Percentiles rank a stretch among this genome's conserved stretches.
These are phyloP conservation scores for Standfussiana lucernea DNA, from an alignment of 2,888 invertebrate genomes.

Conservation along the genomic window DNA sequence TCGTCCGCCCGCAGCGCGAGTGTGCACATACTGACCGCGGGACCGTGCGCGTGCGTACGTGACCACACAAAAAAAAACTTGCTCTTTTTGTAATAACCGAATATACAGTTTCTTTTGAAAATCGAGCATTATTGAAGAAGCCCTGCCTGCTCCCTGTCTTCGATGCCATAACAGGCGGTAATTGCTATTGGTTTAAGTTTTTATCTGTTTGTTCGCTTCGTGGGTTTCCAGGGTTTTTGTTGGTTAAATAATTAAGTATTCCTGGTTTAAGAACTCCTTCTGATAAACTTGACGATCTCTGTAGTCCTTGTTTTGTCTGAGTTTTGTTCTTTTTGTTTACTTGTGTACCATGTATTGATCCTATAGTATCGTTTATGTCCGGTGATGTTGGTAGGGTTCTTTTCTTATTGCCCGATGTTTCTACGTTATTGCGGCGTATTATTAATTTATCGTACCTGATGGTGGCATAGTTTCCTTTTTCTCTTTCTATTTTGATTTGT, in stretches of 20 bases:
- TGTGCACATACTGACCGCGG: too few relatives aligned
- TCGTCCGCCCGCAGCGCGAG: too few relatives aligned
- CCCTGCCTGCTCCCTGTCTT: too few relatives aligned
- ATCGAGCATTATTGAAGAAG: too few relatives aligned
- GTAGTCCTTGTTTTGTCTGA: background rate
- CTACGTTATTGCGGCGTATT: constrained; percentile 3
- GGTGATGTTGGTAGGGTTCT: constrained; percentile 17
- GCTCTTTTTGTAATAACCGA: too few relatives aligned
- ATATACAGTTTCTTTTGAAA: too few relatives aligned
- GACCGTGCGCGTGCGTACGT: too few relatives aligned
- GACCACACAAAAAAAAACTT: too few relatives aligned
- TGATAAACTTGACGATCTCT: constrained; percentile 7
- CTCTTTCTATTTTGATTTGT: constrained; percentile 12
- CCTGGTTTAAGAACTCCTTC: constrained; percentile 20
- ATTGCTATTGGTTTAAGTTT: background rate
- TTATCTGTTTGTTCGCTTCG: constrained; percentile 1
- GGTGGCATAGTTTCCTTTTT: constrained; percentile 17
- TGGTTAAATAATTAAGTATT: constrained; percentile 8
- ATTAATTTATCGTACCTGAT: constrained; percentile 22
- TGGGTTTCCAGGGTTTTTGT: constrained; percentile 5
- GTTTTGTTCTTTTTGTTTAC: constrained; percentile 21
- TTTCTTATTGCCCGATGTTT: constrained; percentile 11
- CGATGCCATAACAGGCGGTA: too few relatives aligned
- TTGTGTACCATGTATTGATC: background rate
- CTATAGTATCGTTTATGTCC: background rate